Evolutionary conservation across 2,797 vertebrate species (phyloP).

Genomic region (Moxostoma hubbsi): DNA sequence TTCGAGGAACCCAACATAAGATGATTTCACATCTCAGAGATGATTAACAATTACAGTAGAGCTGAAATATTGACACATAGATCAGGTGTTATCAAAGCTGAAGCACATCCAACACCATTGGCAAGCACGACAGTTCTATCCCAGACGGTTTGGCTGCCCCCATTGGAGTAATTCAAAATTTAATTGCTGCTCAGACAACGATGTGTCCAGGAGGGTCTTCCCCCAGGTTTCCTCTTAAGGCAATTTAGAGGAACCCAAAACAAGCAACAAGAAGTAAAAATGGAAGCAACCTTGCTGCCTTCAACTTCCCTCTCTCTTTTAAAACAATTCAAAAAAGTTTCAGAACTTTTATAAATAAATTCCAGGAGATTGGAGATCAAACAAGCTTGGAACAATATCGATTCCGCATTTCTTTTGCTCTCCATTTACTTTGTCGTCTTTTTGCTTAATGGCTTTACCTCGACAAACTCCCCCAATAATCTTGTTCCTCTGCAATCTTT

Average conservation of each 20-base stretch:
- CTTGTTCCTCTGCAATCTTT: conserved; percentile 53
- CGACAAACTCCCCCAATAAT: conserved; percentile 50
- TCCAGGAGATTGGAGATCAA: conserved; percentile 50
- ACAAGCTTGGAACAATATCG: conserved; percentile 52
- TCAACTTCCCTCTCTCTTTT: conserved; percentile 5
- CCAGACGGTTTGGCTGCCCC: conserved; percentile 61
- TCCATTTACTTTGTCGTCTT: conserved; percentile 56
- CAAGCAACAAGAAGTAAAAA: conserved; percentile 14
- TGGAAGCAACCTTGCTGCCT: conserved; percentile 1
- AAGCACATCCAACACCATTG: conserved; percentile 61
- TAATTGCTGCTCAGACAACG: conserved; percentile 60
- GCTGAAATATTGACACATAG: conserved; percentile 61
- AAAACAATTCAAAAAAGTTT: conserved; percentile 32
- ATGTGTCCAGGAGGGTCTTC: conserved; percentile 56
- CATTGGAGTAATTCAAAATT: conserved; percentile 59
- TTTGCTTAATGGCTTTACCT: conserved; percentile 55
- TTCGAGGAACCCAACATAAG: conserved; percentile 45
- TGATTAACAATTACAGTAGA: conserved; percentile 56
- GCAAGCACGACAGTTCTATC: conserved; percentile 56
- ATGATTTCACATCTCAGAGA: conserved; percentile 48
- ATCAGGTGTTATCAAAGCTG: conserved; percentile 65
- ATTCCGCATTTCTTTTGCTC: conserved; percentile 48
- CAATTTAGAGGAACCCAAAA: conserved; percentile 5
- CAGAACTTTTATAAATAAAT: conserved; percentile 30
- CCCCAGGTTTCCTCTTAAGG: conserved; percentile 42